Percentiles rank a stretch among this genome's conserved stretches.
Evolutionary conservation across 1,140 invertebrate genomes (phyloP).

Genomic region (Drosophila takahashii): DNA sequence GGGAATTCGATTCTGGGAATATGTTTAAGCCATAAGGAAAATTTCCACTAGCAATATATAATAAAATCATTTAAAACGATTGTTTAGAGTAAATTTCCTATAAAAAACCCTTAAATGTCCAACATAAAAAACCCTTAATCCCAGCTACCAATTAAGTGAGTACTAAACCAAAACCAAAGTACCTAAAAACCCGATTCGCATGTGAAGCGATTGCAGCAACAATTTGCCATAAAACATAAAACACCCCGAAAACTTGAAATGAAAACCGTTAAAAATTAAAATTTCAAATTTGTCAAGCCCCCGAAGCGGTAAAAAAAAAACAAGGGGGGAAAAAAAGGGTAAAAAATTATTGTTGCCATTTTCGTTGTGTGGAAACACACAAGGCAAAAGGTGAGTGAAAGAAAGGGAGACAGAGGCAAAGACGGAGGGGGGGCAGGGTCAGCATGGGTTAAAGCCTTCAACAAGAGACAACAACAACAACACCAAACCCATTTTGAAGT

Average conservation of each 20-base stretch:
- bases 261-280: constrained; percentile 34
- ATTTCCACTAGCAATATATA: background rate
- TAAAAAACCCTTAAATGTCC: background rate
- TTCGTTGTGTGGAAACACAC: constrained; percentile 28
- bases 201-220: constrained; percentile 34
- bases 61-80: background rate
- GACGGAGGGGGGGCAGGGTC: constrained; percentile 26
- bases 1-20: constrained; percentile 4
- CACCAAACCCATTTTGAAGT: constrained; percentile 33
- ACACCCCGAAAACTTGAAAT: constrained; percentile 14
- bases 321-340: background rate
- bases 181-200: constrained; percentile 2
- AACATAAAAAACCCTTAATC: background rate
- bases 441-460: constrained; percentile 56
- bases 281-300: constrained; percentile 50
- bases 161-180: background rate
- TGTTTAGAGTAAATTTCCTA: background rate
- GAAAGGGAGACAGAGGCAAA: background rate
- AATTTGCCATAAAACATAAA: constrained; percentile 9
- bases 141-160: constrained; percentile 5
- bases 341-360: constrained; percentile 34
- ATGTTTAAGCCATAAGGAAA: background rate
- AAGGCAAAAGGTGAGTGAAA: constrained; percentile 34
- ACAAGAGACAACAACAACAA: constrained; percentile 16
- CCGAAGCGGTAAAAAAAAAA: constrained; percentile 26